phyloP scores from a whole-genome alignment of 2,888 invertebrate genomes.

The Caenorhabditis sp. region DNA sequence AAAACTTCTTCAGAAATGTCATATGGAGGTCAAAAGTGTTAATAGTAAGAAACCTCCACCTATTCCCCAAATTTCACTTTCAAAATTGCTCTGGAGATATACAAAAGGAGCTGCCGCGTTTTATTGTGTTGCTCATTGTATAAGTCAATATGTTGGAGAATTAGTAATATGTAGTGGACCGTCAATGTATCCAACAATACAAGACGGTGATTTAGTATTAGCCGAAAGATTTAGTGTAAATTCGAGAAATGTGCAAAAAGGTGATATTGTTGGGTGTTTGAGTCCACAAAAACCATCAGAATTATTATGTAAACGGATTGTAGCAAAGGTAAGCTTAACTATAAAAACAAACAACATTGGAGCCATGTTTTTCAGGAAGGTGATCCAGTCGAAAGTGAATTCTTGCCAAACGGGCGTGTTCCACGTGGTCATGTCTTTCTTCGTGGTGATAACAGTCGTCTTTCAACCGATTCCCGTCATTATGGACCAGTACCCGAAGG shows the following conservation, averaged over 20 bases:
- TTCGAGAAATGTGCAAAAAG: slow-evolving; percentile 22
- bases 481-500: slow-evolving; percentile 68
- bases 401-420: slow-evolving; percentile 46
- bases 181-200: slow-evolving; percentile 67
- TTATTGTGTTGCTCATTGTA: slow-evolving; percentile 46
- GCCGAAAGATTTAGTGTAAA: slow-evolving; percentile 57
- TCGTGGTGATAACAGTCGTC: slow-evolving; percentile 57
- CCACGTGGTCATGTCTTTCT: slow-evolving; percentile 65
- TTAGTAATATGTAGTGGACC: slow-evolving; percentile 59
- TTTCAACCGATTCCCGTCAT: slow-evolving; percentile 62
- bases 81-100: slow-evolving; percentile 20
- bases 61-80: background rate
- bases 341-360: slow-evolving; percentile 4
- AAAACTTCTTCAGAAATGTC: background rate
- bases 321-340: slow-evolving; percentile 41
- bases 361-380: slow-evolving; percentile 38
- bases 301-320: slow-evolving; percentile 55
- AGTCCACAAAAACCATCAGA: slow-evolving; percentile 57
- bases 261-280: slow-evolving; percentile 64
- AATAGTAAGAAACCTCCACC: background rate
- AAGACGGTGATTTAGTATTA: slow-evolving; percentile 64
- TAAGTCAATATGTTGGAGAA: slow-evolving; percentile 54
- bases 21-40: slow-evolving; percentile 1
- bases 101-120: slow-evolving; percentile 47
- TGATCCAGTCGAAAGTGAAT: slow-evolving; percentile 29